Evolutionary conservation across 2,888 invertebrate genomes (phyloP).

Genomic region (Strigamia maritima): DNA sequence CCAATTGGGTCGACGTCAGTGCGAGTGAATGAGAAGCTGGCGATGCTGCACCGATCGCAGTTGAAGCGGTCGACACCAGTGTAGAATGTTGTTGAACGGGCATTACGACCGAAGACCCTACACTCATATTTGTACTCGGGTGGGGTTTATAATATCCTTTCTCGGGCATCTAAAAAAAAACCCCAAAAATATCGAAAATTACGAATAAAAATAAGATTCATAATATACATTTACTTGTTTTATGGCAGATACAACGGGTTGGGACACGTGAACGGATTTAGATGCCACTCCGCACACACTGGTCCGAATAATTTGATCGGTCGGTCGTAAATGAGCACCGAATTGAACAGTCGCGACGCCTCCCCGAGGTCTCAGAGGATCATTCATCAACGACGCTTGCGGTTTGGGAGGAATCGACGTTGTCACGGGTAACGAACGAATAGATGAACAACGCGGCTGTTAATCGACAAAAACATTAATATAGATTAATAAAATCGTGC

Average conservation of each 20-base stretch:
- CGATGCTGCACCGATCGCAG: background rate
- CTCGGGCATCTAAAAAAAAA: background rate
- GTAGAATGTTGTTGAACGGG: background rate
- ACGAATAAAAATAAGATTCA: background rate
- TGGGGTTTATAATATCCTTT: background rate
- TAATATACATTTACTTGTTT: background rate
- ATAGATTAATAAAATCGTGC: no score
- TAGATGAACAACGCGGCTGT: background rate
- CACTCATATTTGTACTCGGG: background rate
- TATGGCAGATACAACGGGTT: background rate
- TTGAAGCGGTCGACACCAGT: background rate
- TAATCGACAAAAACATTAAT: background rate
- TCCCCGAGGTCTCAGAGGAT: background rate
- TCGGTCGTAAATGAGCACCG: background rate
- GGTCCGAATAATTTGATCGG: background rate
- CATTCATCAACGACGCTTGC: background rate
- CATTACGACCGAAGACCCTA: background rate
- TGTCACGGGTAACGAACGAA: background rate
- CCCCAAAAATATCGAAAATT: background rate
- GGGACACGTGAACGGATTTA: constrained; percentile 31
- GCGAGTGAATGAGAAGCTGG: background rate
- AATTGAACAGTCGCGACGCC: background rate
- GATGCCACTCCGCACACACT: background rate
- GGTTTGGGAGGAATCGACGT: background rate
- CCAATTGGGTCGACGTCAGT: background rate